These are phyloP conservation scores for Heloderma charlesbogerti DNA, from an alignment of 2,113 vertebrate genomes.

Conservation along the genomic window DNA sequence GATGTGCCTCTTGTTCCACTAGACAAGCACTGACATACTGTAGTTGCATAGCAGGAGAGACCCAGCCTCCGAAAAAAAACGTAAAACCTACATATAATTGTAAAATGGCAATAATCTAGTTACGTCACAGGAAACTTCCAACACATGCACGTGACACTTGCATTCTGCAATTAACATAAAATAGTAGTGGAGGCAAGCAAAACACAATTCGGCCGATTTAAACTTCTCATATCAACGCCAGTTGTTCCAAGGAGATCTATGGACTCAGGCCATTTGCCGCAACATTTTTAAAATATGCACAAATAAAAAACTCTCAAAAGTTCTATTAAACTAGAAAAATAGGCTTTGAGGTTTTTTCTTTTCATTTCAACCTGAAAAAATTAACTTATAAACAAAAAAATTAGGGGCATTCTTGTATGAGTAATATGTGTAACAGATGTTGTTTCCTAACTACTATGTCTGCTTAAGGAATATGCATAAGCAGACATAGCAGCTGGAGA, in stretches of 20 bases:
- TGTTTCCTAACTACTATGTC: conserved; percentile 48
- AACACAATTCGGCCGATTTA: background rate
- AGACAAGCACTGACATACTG: background rate
- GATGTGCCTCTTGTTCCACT: background rate
- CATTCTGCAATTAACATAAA: background rate
- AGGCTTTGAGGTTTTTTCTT: background rate
- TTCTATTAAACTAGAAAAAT: background rate
- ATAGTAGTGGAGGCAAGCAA: background rate
- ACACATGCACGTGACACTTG: background rate
- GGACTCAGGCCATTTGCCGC: background rate
- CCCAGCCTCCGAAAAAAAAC: background rate
- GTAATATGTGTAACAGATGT: conserved; percentile 49
- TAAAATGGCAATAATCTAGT: background rate
- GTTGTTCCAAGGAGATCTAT: background rate
- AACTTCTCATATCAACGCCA: background rate
- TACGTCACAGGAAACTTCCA: background rate
- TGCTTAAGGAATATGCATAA: conserved; percentile 17
- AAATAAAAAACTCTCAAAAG: background rate
- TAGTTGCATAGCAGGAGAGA: background rate
- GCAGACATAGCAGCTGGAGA: conserved; percentile 10
- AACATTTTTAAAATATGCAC: background rate
- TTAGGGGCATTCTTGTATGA: conserved; percentile 28
- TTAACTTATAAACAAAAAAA: conserved; percentile 14
- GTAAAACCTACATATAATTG: background rate
- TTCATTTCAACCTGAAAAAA: background rate